A percentile compares a stretch with the other conserved stretches of the same genome.
These are phyloP conservation scores for Rhipidura dahli DNA, from an alignment of 2,113 vertebrate species.

Conservation along the genomic window DNA sequence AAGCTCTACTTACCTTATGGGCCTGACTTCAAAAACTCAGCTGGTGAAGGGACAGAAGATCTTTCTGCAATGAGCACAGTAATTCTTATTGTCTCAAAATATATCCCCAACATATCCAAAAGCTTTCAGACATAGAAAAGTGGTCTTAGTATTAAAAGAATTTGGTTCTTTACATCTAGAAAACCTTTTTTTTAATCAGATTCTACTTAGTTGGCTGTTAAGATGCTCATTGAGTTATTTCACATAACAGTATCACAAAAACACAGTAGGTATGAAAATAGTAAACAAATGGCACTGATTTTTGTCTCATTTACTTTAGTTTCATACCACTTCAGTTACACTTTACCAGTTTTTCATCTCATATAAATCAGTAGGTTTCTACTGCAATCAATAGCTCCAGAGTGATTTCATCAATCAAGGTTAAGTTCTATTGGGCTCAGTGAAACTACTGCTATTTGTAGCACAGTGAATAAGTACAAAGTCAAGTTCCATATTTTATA, in stretches of 20 bases:
- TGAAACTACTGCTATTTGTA: not conserved
- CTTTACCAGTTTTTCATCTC: not conserved
- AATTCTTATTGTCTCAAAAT: not conserved
- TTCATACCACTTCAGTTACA: not conserved
- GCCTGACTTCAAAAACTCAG: not conserved
- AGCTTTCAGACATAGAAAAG: not conserved
- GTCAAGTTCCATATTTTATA: not conserved
- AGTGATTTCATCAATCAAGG: not conserved
- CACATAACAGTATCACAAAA: not conserved
- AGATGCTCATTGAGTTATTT: not conserved
- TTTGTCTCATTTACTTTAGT: not conserved
- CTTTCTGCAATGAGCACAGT: not conserved
- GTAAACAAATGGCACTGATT: not conserved
- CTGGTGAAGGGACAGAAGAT: not conserved
- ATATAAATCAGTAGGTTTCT: not conserved
- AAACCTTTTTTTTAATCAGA: not conserved
- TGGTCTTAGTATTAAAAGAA: not conserved
- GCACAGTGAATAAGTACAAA: not conserved
- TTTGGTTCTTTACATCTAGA: not conserved
- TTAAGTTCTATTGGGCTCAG: not conserved
- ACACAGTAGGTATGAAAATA: not conserved
- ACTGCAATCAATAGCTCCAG: not conserved
- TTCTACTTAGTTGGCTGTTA: not conserved
- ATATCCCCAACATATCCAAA: not conserved
- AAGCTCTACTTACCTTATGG: not conserved